Conservation (phyloP, 1,140 invertebrate genomes). For the Cylas formicarius region DNA sequence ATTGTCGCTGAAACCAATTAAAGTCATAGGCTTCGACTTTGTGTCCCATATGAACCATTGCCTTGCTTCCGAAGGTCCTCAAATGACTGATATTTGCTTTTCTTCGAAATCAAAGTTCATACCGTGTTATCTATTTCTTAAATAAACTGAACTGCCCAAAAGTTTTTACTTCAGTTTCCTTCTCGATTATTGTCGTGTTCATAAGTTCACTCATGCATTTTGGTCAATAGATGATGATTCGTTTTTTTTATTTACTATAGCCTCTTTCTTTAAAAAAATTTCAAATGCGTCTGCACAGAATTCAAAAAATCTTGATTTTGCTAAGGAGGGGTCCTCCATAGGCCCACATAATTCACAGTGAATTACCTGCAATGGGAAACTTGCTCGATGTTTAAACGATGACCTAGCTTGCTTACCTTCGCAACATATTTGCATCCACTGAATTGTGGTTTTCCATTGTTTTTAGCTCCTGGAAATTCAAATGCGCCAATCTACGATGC, state of each 20-base stretch:
- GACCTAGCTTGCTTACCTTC: too few species aligned
- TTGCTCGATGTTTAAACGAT: too few species aligned
- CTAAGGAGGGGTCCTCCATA: too few species aligned
- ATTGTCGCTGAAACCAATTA: conserved; percentile 30
- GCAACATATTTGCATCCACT: too few species aligned
- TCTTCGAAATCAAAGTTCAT: conserved; percentile 30
- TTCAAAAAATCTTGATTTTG: too few species aligned
- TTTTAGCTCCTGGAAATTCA: too few species aligned
- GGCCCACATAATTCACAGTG: too few species aligned
- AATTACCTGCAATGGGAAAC: too few species aligned
- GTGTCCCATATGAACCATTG: conserved; percentile 30
- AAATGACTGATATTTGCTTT: conserved; percentile 12
- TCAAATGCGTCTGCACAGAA: conserved; percentile 2
- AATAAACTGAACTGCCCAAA: conserved; percentile 23
- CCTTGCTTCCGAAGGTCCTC: conserved; percentile 24
- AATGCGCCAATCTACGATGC: too few species aligned
- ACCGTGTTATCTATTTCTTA: conserved; percentile 36
- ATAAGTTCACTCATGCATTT: conserved; percentile 2
- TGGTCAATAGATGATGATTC: conserved; percentile 1
- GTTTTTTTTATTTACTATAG: conserved; percentile 8
- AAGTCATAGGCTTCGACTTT: conserved; percentile 27
- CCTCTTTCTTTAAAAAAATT: conserved; percentile 9
- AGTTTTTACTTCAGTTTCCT: conserved; percentile 16
- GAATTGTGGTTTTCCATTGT: too few species aligned
- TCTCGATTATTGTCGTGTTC: conserved; percentile 9